Conservation (phyloP, 2,888 invertebrate genomes). For the Xestia c-nigrum region DNA sequence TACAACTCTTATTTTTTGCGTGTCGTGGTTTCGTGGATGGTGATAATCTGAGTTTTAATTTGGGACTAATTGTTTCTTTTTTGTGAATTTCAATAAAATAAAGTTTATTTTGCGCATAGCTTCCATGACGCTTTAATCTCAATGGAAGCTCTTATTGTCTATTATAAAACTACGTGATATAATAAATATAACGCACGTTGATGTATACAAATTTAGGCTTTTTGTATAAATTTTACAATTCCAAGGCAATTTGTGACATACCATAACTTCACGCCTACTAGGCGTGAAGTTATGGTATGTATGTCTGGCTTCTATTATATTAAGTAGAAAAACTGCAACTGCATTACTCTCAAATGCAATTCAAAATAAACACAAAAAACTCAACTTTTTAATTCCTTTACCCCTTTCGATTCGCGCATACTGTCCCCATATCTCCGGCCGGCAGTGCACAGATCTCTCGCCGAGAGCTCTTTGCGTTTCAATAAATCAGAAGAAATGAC, state of each 20-base stretch:
- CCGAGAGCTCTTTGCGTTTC: constrained; percentile 81
- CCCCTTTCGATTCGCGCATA: constrained; percentile 43
- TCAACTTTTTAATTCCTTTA: not conserved
- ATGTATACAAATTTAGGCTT: rapidly evolving
- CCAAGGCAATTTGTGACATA: not conserved
- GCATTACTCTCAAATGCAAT: not conserved
- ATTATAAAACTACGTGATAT: too few species aligned
- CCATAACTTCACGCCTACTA: not conserved
- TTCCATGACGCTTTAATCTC: too few species aligned
- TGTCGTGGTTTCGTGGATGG: constrained; percentile 8
- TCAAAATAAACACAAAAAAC: not conserved
- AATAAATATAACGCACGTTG: too few species aligned
- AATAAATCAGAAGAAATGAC: constrained; percentile 90
- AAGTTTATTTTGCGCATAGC: not conserved
- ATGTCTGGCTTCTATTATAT: not conserved
- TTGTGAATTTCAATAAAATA: not conserved
- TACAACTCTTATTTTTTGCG: constrained; percentile 27
- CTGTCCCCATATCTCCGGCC: constrained; percentile 65
- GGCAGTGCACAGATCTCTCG: constrained; percentile 72
- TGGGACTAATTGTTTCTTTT: not conserved
- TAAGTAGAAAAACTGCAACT: not conserved
- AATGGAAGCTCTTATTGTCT: too few species aligned
- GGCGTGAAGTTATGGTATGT: too few species aligned
- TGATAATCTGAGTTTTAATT: constrained; percentile 2
- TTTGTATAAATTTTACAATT: too few species aligned